Conservation (phyloP, 2,888 invertebrate species). For the Sinohyriopsis cumingii region DNA sequence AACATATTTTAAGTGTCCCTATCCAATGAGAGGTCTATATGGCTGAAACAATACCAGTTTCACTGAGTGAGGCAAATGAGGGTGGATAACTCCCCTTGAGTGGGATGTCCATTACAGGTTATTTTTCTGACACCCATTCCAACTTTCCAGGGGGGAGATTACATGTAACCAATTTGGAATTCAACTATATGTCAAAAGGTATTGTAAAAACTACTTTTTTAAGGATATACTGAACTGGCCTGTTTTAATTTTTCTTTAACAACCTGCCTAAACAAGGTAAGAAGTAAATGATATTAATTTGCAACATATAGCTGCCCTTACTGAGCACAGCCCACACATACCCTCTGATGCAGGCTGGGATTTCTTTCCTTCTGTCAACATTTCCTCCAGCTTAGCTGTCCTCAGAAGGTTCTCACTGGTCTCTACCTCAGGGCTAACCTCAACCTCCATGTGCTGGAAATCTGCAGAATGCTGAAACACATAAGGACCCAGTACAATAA, state of each 20-base stretch:
- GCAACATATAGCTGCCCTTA: background rate
- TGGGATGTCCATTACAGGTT: no score
- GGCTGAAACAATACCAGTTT: no score
- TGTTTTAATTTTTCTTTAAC: no score
- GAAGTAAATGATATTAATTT: background rate
- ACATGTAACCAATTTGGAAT: no score
- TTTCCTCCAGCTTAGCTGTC: conserved; percentile 66
- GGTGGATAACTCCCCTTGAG: no score
- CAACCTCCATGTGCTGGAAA: conserved; percentile 31
- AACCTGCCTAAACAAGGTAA: background rate
- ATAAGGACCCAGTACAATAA: background rate
- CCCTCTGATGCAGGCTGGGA: conserved; percentile 59
- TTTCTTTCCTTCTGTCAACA: conserved; percentile 63
- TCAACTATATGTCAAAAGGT: no score
- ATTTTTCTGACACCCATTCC: no score
- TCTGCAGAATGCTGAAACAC: conserved; percentile 41
- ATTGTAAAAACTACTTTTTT: no score
- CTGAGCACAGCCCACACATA: conserved; percentile 15
- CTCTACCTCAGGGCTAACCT: conserved; percentile 19
- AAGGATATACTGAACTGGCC: background rate
- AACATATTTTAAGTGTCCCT: no score
- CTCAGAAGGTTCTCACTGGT: conserved; percentile 62
- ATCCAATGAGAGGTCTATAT: no score
- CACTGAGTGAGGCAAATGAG: no score
- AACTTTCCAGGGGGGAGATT: no score